Base-by-base conservation (phyloP, 2,888 invertebrate species). In the Drosophila formosana region DNA sequence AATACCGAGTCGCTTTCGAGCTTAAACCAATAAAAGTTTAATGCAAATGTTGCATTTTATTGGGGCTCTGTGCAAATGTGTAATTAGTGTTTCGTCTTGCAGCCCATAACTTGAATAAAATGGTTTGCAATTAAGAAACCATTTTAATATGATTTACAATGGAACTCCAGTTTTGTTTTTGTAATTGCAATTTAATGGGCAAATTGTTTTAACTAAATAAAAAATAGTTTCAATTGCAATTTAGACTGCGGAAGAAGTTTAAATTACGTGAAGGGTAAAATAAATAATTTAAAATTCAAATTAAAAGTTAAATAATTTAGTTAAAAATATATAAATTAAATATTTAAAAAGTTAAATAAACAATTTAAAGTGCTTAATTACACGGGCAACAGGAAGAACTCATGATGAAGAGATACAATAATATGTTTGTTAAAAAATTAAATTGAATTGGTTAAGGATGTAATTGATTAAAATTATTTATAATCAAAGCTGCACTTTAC, bases 41-140 rank as follows among this genome's bases (percentile, higher is more conserved):
- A 50, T 45, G 41, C 23, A 55, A 55, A 45, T 18, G 55, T 23
- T 45, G 49, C 50, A 45, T 11, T 26, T 39, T 51, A 7, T 46
- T 41, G 4, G 25, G 30, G 28, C 50, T n/a, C 30, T 43, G 9
- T 32, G 13, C 13, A 26, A 28, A n/a, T 39, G 28, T 57, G 7
- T 37, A 57, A 47, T 46, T 57, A 32, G 13, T 4, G n/a, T 37
- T 37, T 37, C 37, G 6, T 28, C 7, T 4, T 39, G 37, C 30
- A 30, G 28, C 18, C 30, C 7, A n/a, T 34, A 50, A 41, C 4
- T 58, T 30, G 4, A 37, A 18, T 23, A 46, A 34, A 49, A 18
- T 5, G 30, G 30, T 3, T 13, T 18, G 11, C 32, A 50, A 13
- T 39, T 43, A 25, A 43, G 7, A 1, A 39, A 47, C 49, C 8